Conservation (phyloP, 2,113 vertebrate genomes). For the Phyllostomus discolor region DNA sequence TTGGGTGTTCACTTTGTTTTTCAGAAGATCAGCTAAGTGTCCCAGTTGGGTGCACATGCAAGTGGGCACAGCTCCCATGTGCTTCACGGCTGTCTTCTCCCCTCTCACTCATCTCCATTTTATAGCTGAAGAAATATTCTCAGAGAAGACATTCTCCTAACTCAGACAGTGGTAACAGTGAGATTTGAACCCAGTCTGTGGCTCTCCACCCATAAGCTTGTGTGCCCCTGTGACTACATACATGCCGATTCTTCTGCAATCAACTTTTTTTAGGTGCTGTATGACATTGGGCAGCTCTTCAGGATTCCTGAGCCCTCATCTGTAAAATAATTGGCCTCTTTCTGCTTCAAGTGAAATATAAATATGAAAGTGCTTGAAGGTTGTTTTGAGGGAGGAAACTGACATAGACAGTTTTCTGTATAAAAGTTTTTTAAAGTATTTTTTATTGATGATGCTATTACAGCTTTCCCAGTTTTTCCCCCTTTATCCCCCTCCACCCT, state of each 20-base stretch:
- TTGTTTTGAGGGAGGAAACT: neutral
- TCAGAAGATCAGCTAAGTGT: no score
- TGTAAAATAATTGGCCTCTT: neutral
- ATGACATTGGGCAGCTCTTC: neutral
- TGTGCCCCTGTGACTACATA: no score
- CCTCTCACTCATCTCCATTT: neutral
- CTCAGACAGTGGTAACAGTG: neutral
- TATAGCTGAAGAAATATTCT: neutral
- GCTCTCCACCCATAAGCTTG: neutral
- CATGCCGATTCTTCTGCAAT: neutral
- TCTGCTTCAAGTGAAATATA: neutral
- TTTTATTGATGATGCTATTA: no score
- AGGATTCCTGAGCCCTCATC: neutral
- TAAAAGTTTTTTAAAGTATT: neutral
- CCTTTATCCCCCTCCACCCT: no score
- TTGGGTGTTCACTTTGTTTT: no score
- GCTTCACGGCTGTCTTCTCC: no score
- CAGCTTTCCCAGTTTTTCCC: no score
- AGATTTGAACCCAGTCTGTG: neutral
- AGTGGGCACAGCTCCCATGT: no score
- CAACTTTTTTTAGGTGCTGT: neutral
- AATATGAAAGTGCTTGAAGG: neutral
- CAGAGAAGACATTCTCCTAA: neutral
- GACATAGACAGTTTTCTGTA: neutral
- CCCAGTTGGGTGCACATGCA: no score